Evolutionary conservation across 1,140 invertebrate genomes (phyloP).

Genomic region (Ceratosolen fusciceps): DNA sequence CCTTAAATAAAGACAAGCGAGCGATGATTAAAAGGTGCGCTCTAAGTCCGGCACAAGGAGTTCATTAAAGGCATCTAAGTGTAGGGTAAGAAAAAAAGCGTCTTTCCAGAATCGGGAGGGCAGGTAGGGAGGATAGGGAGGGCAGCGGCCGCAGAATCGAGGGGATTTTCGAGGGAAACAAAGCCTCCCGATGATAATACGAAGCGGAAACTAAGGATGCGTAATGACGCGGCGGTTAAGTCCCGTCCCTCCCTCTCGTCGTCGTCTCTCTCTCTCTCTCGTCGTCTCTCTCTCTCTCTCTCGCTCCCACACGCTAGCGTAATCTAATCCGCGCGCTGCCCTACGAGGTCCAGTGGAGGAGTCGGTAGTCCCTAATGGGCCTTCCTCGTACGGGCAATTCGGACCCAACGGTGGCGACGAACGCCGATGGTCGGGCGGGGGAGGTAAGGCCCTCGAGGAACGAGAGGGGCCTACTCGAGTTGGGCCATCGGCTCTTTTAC

Average conservation of each 20-base stretch:
- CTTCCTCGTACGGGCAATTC: neutral
- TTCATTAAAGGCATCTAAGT: constrained; percentile 12
- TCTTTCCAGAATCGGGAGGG: neutral
- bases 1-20: neutral
- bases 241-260: too few relatives aligned
- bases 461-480: neutral
- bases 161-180: neutral
- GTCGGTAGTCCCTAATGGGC: neutral
- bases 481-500: constrained; percentile 44
- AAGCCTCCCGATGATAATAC: constrained; percentile 46
- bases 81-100: neutral
- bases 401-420: too few relatives aligned
- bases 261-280: too few relatives aligned
- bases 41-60: neutral
- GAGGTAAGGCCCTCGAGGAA: neutral
- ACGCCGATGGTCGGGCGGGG: constrained; percentile 7
- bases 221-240: constrained; percentile 39
- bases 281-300: too few relatives aligned
- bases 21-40: constrained; percentile 13
- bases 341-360: constrained; percentile 1
- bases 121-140: neutral
- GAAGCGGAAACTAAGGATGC: constrained; percentile 47
- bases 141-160: neutral
- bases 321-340: constrained; percentile 14
- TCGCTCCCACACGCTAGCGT: neutral